phyloP scores from a whole-genome alignment of 2,888 invertebrate species.

The Eledone cirrhosa region DNA sequence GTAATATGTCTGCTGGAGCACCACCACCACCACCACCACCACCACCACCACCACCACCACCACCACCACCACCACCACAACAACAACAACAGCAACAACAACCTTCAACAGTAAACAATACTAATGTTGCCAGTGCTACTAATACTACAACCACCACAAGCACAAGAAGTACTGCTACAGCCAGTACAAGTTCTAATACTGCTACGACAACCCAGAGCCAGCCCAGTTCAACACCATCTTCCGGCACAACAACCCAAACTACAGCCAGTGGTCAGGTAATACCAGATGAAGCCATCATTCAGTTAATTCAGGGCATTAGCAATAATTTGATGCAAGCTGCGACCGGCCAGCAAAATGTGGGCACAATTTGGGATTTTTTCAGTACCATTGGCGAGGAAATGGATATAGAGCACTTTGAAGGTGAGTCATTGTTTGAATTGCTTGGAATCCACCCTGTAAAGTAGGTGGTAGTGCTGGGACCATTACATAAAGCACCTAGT shows the following conservation, averaged over 20 bases:
- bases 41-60: background rate
- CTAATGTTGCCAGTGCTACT: background rate
- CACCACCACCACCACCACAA: background rate
- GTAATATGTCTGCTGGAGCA: background rate
- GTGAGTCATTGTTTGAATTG: slow-evolving; percentile 38
- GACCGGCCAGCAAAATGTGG: slow-evolving; percentile 48
- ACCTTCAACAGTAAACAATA: background rate
- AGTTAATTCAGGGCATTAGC: slow-evolving; percentile 56
- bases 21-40: background rate
- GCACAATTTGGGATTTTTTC: slow-evolving; percentile 56
- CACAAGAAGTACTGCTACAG: slow-evolving; percentile 27
- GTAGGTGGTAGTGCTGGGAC: too few species aligned
- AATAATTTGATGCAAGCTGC: slow-evolving; percentile 53
- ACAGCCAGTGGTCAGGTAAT: slow-evolving; percentile 33
- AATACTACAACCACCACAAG: background rate
- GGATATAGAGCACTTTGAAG: slow-evolving; percentile 53
- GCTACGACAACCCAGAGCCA: background rate
- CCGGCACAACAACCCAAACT: background rate
- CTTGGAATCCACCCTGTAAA: too few species aligned
- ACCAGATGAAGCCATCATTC: slow-evolving; percentile 56
- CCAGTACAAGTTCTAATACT: slow-evolving; percentile 27
- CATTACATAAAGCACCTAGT: too few species aligned
- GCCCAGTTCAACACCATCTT: background rate
- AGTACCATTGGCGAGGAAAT: slow-evolving; percentile 49
- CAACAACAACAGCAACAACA: background rate